Percentiles rank a stretch among this genome's conserved stretches.
Evolutionary conservation across 2,113 vertebrate species (phyloP).

Genomic region (Neodon shergylaensis): DNA sequence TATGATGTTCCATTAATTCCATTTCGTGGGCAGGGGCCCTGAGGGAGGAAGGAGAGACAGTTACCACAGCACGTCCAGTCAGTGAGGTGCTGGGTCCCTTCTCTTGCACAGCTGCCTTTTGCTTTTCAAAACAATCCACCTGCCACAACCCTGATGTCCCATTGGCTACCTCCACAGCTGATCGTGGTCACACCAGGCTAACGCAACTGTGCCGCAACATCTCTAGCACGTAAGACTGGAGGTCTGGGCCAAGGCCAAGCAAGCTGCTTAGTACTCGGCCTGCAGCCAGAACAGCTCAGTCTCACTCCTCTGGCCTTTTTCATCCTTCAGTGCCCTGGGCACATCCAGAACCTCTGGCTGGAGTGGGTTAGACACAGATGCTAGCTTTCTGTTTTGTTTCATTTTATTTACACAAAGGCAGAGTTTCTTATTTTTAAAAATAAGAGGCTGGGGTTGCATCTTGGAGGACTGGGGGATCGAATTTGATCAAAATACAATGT

Average conservation of each 20-base stretch:
- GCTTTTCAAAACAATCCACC: constrained; percentile 32
- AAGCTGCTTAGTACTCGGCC: neutral
- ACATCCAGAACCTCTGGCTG: neutral
- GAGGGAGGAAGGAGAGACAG: neutral
- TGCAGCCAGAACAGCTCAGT: neutral
- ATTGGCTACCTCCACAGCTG: neutral
- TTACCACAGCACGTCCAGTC: neutral
- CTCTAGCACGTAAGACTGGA: neutral
- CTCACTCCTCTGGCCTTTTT: neutral
- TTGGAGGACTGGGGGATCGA: neutral
- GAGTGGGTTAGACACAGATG: neutral
- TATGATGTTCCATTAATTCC: neutral
- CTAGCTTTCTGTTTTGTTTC: neutral
- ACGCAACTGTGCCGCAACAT: neutral
- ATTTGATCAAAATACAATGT: neutral
- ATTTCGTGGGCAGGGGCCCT: neutral
- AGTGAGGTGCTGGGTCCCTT: neutral
- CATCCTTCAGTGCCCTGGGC: neutral
- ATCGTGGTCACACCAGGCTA: neutral
- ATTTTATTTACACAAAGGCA: neutral
- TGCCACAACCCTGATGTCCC: neutral
- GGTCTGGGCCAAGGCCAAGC: neutral
- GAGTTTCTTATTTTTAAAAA: neutral
- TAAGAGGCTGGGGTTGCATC: neutral
- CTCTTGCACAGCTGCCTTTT: neutral